Conservation (phyloP, 2,888 invertebrate species). For the Agrochola litura region DNA sequence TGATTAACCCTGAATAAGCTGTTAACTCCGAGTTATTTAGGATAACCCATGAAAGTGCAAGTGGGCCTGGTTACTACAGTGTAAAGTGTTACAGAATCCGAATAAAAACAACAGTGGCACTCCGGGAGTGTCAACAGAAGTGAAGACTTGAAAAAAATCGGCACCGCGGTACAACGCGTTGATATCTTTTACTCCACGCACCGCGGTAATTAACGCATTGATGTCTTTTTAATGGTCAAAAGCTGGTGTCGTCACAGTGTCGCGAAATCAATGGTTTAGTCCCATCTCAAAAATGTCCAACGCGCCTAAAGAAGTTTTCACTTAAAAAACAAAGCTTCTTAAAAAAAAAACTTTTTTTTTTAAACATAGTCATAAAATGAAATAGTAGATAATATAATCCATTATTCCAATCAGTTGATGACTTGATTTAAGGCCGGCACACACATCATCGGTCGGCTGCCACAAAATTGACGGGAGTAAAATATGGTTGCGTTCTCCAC, state of each 20-base stretch:
- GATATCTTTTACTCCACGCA: too few relatives aligned
- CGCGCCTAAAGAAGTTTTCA: too few relatives aligned
- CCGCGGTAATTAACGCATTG: too few relatives aligned
- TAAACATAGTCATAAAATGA: background rate
- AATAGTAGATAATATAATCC: background rate
- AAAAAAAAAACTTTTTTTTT: background rate
- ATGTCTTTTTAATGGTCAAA: too few relatives aligned
- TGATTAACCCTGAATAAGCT: background rate
- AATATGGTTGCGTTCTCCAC: constrained; percentile 43
- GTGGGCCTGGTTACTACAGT: too few relatives aligned
- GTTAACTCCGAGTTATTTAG: background rate
- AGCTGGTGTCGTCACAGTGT: too few relatives aligned
- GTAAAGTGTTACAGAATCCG: background rate
- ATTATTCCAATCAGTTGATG: constrained; percentile 35
- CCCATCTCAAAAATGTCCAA: too few relatives aligned
- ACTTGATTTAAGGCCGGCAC: constrained; percentile 42
- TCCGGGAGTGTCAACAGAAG: too few relatives aligned
- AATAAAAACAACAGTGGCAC: too few relatives aligned
- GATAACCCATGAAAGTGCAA: background rate
- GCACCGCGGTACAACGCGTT: too few relatives aligned
- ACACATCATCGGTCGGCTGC: constrained; percentile 21
- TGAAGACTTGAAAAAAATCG: too few relatives aligned
- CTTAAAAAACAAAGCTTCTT: background rate
- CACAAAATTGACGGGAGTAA: constrained; percentile 49
- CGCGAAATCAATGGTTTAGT: too few relatives aligned